phyloP scores from a whole-genome alignment of 2,113 vertebrate genomes.

The Gadus macrocephalus region DNA sequence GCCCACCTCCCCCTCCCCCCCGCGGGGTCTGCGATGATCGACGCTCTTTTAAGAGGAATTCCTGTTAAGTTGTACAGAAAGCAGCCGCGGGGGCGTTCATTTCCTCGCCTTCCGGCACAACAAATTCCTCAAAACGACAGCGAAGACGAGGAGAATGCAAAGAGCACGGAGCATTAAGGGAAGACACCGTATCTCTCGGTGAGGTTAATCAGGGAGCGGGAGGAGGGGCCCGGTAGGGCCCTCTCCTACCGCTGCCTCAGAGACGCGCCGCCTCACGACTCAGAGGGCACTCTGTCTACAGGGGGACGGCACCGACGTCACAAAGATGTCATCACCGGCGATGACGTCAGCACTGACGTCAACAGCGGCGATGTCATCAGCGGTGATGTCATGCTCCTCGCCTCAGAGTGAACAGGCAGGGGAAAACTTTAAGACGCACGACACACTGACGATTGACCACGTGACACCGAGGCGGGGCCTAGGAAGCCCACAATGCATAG shows the following conservation, averaged over 20 bases:
- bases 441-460: slow-evolving; percentile 23
- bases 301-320: no score
- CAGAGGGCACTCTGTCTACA: slow-evolving; percentile 30
- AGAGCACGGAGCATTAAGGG: neutral
- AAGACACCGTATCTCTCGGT: slow-evolving; percentile 32
- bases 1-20: slow-evolving; percentile 1
- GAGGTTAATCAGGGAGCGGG: slow-evolving; percentile 36
- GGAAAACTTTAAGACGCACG: slow-evolving; percentile 14
- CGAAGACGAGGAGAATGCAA: slow-evolving; percentile 30
- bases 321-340: no score
- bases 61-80: slow-evolving; percentile 9
- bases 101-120: slow-evolving; percentile 8
- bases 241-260: slow-evolving; percentile 31
- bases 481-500: no score
- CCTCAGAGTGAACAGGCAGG: slow-evolving; percentile 8
- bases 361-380: slow-evolving; percentile 64
- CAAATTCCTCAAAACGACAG: slow-evolving; percentile 23
- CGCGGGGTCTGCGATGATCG: slow-evolving; percentile 3
- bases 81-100: neutral
- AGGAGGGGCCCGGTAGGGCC: slow-evolving; percentile 25
- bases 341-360: no score
- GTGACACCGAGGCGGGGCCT: slow-evolving; percentile 5
- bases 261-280: slow-evolving; percentile 10
- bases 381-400: slow-evolving; percentile 60
- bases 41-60: slow-evolving; percentile 2